phyloP scores from a whole-genome alignment of 2,888 invertebrate species.

The Acanthosepion pharaonis region DNA sequence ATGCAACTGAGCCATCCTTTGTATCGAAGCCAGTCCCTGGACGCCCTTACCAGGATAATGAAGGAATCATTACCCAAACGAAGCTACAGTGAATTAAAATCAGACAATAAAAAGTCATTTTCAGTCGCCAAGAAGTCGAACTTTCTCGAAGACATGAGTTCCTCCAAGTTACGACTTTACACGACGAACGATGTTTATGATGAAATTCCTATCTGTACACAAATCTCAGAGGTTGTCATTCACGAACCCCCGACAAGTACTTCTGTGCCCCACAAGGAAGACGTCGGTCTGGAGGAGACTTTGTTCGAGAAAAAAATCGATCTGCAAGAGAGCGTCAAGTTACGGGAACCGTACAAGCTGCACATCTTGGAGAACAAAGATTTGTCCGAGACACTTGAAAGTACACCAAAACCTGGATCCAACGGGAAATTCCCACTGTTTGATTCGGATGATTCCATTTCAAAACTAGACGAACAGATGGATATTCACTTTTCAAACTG shows the following conservation, averaged over 20 bases:
- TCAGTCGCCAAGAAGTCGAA: neutral
- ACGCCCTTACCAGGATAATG: conserved; percentile 82
- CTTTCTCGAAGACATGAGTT: neutral
- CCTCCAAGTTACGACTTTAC: neutral
- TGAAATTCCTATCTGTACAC: neutral
- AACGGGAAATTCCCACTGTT: neutral
- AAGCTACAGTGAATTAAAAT: conserved; percentile 58
- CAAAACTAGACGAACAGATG: conserved; percentile 34
- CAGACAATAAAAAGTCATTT: neutral
- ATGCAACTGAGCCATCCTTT: conserved; percentile 83
- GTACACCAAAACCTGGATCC: neutral
- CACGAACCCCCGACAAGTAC: neutral
- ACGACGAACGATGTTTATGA: neutral
- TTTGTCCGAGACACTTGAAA: neutral
- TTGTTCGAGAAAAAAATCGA: neutral
- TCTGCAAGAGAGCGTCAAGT: neutral
- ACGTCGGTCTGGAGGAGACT: neutral
- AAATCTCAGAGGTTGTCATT: neutral
- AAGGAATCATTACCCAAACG: conserved; percentile 59
- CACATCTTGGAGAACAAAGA: neutral
- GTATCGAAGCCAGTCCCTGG: conserved; percentile 85
- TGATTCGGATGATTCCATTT: neutral
- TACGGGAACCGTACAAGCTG: neutral
- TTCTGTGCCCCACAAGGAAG: neutral
- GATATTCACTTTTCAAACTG: conserved; percentile 37